Evolutionary conservation across 2,113 vertebrate genomes (phyloP).

Genomic region (Scomber colias): DNA sequence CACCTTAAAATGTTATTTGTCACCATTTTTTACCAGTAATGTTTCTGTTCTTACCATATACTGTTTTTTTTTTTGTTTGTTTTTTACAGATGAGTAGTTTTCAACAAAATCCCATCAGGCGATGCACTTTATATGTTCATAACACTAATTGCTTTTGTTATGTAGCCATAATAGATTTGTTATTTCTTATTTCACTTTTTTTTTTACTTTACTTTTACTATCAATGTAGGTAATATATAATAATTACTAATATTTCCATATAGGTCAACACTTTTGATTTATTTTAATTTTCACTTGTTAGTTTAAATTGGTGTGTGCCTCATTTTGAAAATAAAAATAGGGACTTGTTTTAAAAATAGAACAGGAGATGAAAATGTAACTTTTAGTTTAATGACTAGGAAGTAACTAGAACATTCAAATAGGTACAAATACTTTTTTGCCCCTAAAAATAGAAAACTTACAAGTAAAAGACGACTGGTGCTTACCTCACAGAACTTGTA

Average conservation of each 20-base stretch:
- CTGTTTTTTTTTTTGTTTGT: neutral
- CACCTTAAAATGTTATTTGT: neutral
- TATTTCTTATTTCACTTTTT: neutral
- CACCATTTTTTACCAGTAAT: neutral
- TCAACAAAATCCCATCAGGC: neutral
- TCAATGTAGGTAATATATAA: neutral
- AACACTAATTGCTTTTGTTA: neutral
- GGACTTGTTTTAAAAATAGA: too few relatives aligned
- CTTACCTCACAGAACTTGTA: neutral
- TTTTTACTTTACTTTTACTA: neutral
- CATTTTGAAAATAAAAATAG: too few relatives aligned
- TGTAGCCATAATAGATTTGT: neutral
- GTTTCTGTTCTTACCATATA: neutral
- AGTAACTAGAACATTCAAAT: neutral
- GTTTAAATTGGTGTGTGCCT: neutral
- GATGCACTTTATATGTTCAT: constrained; percentile 24
- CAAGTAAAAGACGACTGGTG: neutral
- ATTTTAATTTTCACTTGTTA: neutral
- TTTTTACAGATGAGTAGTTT: neutral
- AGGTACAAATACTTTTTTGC: neutral
- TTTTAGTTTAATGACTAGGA: too few relatives aligned
- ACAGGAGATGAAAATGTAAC: too few relatives aligned
- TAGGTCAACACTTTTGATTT: neutral
- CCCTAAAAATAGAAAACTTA: neutral
- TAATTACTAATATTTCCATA: neutral